These are phyloP conservation scores for Cottoperca gobio DNA, from an alignment of 2,797 vertebrate species.

Conservation along the genomic window DNA sequence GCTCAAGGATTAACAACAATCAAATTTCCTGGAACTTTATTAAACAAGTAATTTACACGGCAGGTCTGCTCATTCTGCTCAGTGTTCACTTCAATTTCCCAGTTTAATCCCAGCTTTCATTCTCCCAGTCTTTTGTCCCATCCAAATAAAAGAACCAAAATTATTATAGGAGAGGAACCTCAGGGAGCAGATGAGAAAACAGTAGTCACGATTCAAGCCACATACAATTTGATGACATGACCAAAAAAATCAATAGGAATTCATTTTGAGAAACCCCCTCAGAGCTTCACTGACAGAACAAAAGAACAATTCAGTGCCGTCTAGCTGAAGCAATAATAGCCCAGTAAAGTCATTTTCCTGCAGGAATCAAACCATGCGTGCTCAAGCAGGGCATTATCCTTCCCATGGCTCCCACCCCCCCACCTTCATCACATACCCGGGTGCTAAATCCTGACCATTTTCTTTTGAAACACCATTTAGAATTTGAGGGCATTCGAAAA, in stretches of 20 bases:
- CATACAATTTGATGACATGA: constrained; percentile 75
- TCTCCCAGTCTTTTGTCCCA: constrained; percentile 28
- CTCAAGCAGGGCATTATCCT: constrained; percentile 65
- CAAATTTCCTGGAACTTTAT: constrained; percentile 10
- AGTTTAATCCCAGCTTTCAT: constrained; percentile 27
- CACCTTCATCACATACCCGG: constrained; percentile 20
- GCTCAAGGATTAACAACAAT: constrained; percentile 6
- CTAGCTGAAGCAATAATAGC: constrained; percentile 66
- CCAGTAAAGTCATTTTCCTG: constrained; percentile 67
- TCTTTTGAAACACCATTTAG: constrained; percentile 54
- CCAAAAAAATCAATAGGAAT: constrained; percentile 81
- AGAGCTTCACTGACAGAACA: constrained; percentile 65
- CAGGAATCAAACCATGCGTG: constrained; percentile 70
- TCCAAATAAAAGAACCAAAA: constrained; percentile 59
- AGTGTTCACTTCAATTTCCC: constrained; percentile 37
- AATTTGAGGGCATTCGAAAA: constrained; percentile 40
- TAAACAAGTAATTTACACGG: constrained; percentile 17
- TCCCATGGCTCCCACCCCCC: constrained; percentile 26
- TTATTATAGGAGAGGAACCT: constrained; percentile 65
- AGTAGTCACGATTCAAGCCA: constrained; percentile 68
- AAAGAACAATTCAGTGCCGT: constrained; percentile 69
- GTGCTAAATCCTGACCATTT: constrained; percentile 41
- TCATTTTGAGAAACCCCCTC: constrained; percentile 71
- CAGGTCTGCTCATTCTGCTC: constrained; percentile 27
- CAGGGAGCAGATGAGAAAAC: constrained; percentile 71